Evolutionary conservation across 2,113 vertebrate genomes (phyloP).

Genomic region (Coracopsis vasa): DNA sequence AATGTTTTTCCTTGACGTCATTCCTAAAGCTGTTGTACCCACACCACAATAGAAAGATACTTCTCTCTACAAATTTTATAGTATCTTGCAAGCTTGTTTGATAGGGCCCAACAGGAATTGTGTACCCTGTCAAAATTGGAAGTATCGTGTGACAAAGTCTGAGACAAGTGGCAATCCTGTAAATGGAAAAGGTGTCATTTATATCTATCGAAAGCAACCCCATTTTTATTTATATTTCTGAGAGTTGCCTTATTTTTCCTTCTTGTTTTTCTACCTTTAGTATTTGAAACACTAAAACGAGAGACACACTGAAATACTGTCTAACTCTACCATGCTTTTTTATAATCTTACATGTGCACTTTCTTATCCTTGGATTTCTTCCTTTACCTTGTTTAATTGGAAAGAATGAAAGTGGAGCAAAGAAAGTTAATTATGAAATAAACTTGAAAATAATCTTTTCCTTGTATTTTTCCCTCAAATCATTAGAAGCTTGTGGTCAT

Average conservation of each 20-base stretch:
- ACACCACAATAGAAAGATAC: background rate
- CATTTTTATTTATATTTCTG: constrained; percentile 6
- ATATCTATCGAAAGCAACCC: background rate
- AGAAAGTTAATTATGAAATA: background rate
- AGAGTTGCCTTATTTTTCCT: background rate
- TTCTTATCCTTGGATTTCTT: background rate
- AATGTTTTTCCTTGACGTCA: background rate
- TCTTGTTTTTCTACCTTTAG: background rate
- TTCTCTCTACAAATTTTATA: background rate
- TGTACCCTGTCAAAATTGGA: constrained; percentile 29
- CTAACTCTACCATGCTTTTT: background rate
- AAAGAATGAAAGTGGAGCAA: background rate
- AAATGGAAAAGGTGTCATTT: background rate
- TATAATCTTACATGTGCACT: background rate
- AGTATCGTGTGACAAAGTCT: constrained; percentile 25
- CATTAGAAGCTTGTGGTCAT: background rate
- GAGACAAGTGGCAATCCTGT: constrained; percentile 29
- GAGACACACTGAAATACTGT: background rate
- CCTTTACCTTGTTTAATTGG: background rate
- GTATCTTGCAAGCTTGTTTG: constrained; percentile 34
- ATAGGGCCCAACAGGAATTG: constrained; percentile 16
- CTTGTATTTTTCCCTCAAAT: background rate
- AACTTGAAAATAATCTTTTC: background rate
- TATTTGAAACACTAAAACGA: background rate
- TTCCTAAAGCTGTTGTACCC: background rate